A percentile compares a stretch with the other conserved stretches of the same genome.
These are phyloP conservation scores for Myripristis murdjan DNA, from an alignment of 2,797 vertebrate species.

Conservation along the genomic window DNA sequence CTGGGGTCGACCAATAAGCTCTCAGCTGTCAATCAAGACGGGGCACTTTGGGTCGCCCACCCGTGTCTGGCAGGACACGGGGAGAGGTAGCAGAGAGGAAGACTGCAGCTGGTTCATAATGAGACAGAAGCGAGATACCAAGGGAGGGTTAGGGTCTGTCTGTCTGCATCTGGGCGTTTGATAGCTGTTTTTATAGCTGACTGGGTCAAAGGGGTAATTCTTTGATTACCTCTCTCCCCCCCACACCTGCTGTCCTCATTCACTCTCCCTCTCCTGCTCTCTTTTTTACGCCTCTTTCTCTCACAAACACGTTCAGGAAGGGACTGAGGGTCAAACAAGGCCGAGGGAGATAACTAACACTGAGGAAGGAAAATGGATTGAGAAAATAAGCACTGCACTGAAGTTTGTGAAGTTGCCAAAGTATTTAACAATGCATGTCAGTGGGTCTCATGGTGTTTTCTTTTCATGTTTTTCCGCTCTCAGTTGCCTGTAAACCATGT, in stretches of 20 bases:
- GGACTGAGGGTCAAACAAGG: neutral
- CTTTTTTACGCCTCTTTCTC: slow-evolving; percentile 29
- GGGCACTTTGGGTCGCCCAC: slow-evolving; percentile 51
- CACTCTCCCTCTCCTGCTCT: slow-evolving; percentile 10
- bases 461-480: slow-evolving; percentile 50
- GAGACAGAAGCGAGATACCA: slow-evolving; percentile 28
- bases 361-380: neutral
- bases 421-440: neutral
- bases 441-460: neutral
- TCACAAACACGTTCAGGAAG: slow-evolving; percentile 22
- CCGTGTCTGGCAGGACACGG: slow-evolving; percentile 29
- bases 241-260: slow-evolving; percentile 74
- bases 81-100: slow-evolving; percentile 11
- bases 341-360: neutral
- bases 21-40: slow-evolving; percentile 74
- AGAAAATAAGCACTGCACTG: neutral
- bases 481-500: slow-evolving; percentile 92
- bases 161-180: slow-evolving; percentile 47
- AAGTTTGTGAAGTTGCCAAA: neutral
- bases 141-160: neutral
- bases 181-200: slow-evolving; percentile 73
- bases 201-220: slow-evolving; percentile 68
- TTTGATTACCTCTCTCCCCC: slow-evolving; percentile 51
- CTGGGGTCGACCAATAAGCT: slow-evolving; percentile 62
- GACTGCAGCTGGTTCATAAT: slow-evolving; percentile 24